Conservation (phyloP, 2,797 vertebrate species). For the Pangasius macronema region DNA sequence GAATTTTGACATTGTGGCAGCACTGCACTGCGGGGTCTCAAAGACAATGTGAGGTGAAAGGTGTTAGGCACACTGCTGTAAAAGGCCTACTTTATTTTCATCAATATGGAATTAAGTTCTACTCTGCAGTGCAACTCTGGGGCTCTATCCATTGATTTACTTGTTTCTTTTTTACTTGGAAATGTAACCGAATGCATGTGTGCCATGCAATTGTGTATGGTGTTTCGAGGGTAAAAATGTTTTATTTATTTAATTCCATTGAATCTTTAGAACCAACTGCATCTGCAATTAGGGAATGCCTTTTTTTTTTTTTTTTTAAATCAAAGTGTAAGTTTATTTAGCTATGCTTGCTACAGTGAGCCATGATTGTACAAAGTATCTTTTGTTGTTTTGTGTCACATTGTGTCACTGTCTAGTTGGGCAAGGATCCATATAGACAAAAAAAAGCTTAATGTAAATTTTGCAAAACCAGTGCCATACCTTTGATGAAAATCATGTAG, state of each 20-base stretch:
- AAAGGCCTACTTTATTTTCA: conserved; percentile 74
- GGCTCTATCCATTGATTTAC: conserved; percentile 73
- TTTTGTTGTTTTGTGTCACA: conserved; percentile 72
- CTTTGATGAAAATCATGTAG: conserved; percentile 67
- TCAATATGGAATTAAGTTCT: conserved; percentile 67
- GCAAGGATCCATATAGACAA: conserved; percentile 65
- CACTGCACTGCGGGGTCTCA: conserved; percentile 63
- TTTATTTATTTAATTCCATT: conserved; percentile 65
- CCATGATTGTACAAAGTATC: conserved; percentile 73
- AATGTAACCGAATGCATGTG: conserved; percentile 76
- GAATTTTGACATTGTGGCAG: conserved; percentile 54
- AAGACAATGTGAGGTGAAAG: conserved; percentile 39
- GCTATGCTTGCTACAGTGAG: conserved; percentile 78
- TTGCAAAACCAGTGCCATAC: conserved; percentile 76
- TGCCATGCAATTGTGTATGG: conserved; percentile 73
- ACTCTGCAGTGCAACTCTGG: conserved; percentile 63
- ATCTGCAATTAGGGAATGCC: conserved; percentile 77
- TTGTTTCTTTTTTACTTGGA: conserved; percentile 63
- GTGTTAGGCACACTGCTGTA: conserved; percentile 56
- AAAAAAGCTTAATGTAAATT: conserved; percentile 66
- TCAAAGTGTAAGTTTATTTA: conserved; percentile 75
- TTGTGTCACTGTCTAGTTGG: conserved; percentile 65
- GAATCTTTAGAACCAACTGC: conserved; percentile 70
- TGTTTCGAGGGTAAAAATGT: conserved; percentile 59
- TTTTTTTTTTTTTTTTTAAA: conserved; percentile 56